Conservation (phyloP, 2,797 vertebrate species). For the Spinus olivaceus region DNA sequence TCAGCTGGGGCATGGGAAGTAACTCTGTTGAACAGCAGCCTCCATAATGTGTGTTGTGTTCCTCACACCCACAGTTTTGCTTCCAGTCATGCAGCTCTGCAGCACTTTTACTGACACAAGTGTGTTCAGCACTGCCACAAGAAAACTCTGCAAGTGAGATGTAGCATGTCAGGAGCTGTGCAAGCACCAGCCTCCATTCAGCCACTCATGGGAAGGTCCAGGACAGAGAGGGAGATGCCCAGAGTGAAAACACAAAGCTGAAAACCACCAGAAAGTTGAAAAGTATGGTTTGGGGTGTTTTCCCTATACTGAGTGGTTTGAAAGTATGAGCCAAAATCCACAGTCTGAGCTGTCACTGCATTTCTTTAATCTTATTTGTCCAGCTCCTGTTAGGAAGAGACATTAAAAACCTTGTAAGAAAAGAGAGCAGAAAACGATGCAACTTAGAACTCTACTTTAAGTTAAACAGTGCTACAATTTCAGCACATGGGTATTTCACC, state of each 20-base stretch:
- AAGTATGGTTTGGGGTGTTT: neutral
- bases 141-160: rapidly evolving
- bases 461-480: slow-evolving; percentile 34
- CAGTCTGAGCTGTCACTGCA: neutral
- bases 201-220: neutral
- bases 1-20: neutral
- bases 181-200: neutral
- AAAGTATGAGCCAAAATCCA: neutral
- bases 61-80: neutral
- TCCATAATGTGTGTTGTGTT: rapidly evolving
- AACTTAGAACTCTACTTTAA: slow-evolving; percentile 6
- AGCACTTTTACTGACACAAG: neutral
- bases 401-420: neutral
- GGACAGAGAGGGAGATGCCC: neutral
- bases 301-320: neutral
- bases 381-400: neutral
- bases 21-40: neutral
- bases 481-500: slow-evolving; percentile 41
- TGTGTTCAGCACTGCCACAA: neutral
- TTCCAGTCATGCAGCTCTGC: neutral
- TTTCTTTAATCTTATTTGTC: slow-evolving; percentile 1
- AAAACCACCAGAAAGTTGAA: neutral
- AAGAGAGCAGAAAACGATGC: neutral
- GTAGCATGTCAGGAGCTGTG: neutral
- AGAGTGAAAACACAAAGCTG: neutral